Evolutionary conservation across 2,113 vertebrate species (phyloP).

Genomic region (Plotosus lineatus): DNA sequence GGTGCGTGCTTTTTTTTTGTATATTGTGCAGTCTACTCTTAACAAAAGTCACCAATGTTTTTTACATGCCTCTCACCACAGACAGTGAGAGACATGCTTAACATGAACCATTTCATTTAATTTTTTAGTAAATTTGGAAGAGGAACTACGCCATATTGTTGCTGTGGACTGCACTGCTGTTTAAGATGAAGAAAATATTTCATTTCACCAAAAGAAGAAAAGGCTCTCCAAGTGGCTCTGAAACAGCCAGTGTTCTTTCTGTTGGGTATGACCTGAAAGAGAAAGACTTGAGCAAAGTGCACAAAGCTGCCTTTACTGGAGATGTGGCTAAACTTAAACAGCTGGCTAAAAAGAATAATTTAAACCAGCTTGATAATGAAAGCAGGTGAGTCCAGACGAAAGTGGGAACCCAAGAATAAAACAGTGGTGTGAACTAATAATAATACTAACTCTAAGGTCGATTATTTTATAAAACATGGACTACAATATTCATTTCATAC

Average conservation of each 20-base stretch:
- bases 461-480: no score
- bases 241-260: constrained; percentile 59
- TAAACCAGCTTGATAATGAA: constrained; percentile 83
- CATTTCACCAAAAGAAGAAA: constrained; percentile 78
- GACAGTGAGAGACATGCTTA: no score
- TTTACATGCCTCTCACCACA: no score
- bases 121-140: constrained; percentile 51
- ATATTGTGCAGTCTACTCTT: no score
- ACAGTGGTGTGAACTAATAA: no score
- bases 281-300: constrained; percentile 82
- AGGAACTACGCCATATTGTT: constrained; percentile 48
- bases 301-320: constrained; percentile 80
- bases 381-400: constrained; percentile 75
- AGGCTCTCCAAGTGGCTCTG: constrained; percentile 57
- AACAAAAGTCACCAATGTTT: no score
- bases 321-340: constrained; percentile 79
- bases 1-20: no score
- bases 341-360: constrained; percentile 73
- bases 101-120: no score
- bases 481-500: no score
- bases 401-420: no score
- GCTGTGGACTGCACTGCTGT: constrained; percentile 27
- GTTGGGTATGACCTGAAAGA: constrained; percentile 77
- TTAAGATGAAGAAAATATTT: constrained; percentile 85
- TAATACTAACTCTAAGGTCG: no score